Base-by-base conservation (phyloP, 1,140 invertebrate genomes). In the Drosophila nebulosa region DNA sequence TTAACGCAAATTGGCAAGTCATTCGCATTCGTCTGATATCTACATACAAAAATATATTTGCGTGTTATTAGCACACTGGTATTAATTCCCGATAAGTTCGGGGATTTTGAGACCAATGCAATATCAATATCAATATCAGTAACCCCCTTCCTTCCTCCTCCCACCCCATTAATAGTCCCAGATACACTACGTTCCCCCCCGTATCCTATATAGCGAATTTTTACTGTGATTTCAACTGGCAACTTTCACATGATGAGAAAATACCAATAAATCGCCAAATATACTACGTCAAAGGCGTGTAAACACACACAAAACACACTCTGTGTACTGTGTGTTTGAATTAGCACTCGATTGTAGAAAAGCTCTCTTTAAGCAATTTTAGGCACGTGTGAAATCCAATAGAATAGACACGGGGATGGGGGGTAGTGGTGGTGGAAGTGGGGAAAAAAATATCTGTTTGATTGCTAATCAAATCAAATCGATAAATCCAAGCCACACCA, bases 261-360 rank as follows among this genome's bases (percentile, higher is more conserved):
- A 60, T 9, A 6, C 10, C 24, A 1, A 1, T n/a, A 27, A 46
- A 27, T 36, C 21, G 21, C 16, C 68, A 53, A 60, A 63, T 58
- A 58, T 35, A 70, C 70, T 35, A 72, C 71, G 72, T 73, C 58
- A 21, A 22, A 42, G 21, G 30, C 14, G 52, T 55, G 39, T 22
- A 55, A 55, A 55, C 26, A 30, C 51, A 39, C 51, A 26, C 51
- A 24, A 16, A 35, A 50, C 46, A 35, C 32, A 35, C 50, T 24
- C 5, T 24, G 1, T 9, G 18, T 14, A 16, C 26, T 16, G 16
- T 21, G 7, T 21, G 2, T 55, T 32, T 55, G 14, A 86, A 88
- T 86, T 86, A 86, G 74, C 81, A 86, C 78, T 74, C 70, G 55
- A 88, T 86, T 86, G 78, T 86, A 78, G 83, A 86, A 86, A 75